These are phyloP conservation scores for Salminus brasiliensis DNA, from an alignment of 2,113 vertebrate species.

Conservation along the genomic window DNA sequence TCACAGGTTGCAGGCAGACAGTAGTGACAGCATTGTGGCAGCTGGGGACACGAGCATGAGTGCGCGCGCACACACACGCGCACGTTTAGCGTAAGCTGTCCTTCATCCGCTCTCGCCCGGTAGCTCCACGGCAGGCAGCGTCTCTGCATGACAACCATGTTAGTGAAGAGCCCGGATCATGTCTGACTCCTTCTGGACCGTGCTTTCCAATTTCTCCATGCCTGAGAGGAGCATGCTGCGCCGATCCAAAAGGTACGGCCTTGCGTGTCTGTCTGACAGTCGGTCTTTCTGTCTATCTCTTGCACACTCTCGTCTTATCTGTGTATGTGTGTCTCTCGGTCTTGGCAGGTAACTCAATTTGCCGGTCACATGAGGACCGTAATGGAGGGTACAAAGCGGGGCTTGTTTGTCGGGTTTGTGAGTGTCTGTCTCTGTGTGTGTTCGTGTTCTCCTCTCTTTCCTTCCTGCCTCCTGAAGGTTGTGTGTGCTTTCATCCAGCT, in stretches of 20 bases:
- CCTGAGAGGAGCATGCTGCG: constrained; percentile 88
- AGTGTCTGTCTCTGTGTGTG: constrained; percentile 3
- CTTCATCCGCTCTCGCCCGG: background rate
- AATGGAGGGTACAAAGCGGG: constrained; percentile 20
- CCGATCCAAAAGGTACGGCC: constrained; percentile 84
- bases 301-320: background rate
- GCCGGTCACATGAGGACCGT: constrained; percentile 28
- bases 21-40: constrained; percentile 61
- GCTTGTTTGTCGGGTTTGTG: constrained; percentile 3
- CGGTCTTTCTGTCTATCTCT: background rate
- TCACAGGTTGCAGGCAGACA: constrained; percentile 66
- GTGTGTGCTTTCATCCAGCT: background rate
- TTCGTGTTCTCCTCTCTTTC: constrained; percentile 8
- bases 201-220: constrained; percentile 90
- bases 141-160: constrained; percentile 74
- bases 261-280: background rate
- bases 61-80: background rate
- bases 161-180: constrained; percentile 76
- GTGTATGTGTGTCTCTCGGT: background rate
- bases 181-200: constrained; percentile 91
- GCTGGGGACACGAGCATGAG: constrained; percentile 40
- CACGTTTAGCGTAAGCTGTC: constrained; percentile 55
- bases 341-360: constrained; percentile 42
- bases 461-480: background rate
- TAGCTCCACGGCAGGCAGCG: constrained; percentile 38